phyloP scores from a whole-genome alignment of 2,888 invertebrate genomes.

The Cephus sareptanus region DNA sequence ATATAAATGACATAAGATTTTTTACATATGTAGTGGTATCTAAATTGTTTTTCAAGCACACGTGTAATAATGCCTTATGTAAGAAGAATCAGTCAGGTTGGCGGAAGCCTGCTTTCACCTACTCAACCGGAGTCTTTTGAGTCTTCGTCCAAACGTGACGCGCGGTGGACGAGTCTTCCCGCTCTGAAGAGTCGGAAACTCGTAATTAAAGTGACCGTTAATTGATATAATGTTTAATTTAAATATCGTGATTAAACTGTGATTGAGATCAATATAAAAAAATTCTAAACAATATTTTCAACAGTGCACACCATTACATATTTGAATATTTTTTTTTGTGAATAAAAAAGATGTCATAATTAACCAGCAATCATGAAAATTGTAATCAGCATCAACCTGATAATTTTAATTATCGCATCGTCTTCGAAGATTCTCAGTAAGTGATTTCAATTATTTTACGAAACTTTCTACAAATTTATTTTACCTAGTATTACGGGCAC shows the following conservation, averaged over 20 bases:
- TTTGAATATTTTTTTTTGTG: background rate
- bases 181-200: background rate
- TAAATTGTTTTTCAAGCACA: background rate
- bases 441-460: background rate
- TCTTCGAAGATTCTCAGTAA: background rate
- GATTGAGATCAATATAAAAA: background rate
- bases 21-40: background rate
- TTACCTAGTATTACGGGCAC: background rate
- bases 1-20: background rate
- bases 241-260: background rate
- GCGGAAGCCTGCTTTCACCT: conserved; percentile 43
- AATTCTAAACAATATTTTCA: background rate
- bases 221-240: background rate
- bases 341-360: background rate
- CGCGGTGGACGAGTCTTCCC: conserved; percentile 20
- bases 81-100: conserved; percentile 20
- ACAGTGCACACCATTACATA: background rate
- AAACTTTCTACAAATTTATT: background rate
- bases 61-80: conserved; percentile 23
- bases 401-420: background rate
- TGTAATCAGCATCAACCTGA: background rate
- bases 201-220: background rate
- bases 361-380: background rate
- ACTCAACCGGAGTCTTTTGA: conserved; percentile 15
- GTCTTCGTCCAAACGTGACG: conserved; percentile 30